These are phyloP conservation scores for Lasioglossum oenotherae DNA, from an alignment of 2,888 invertebrate genomes.

Conservation along the genomic window DNA sequence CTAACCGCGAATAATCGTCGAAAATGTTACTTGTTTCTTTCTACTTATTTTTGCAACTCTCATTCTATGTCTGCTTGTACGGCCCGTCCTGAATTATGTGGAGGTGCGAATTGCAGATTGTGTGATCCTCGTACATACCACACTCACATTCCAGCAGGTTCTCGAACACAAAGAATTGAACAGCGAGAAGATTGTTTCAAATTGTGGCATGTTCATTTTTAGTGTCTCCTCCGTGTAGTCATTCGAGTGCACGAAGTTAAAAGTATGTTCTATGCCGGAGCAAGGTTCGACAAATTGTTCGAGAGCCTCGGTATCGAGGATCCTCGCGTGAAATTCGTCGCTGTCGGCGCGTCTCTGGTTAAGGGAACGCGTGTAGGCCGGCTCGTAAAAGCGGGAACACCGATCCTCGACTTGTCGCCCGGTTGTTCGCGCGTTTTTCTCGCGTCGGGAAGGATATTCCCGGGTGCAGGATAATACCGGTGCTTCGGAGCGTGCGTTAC, in stretches of 20 bases:
- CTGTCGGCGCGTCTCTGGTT: slow-evolving; percentile 6
- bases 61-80: too few species aligned
- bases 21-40: not conserved
- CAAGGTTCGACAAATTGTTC: not conserved
- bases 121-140: not conserved
- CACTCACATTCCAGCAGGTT: not conserved
- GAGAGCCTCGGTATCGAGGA: not conserved
- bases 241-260: not conserved
- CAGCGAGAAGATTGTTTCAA: not conserved
- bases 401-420: slow-evolving; percentile 23
- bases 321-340: slow-evolving; percentile 21
- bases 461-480: slow-evolving; percentile 20
- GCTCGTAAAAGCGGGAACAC: slow-evolving; percentile 27
- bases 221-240: not conserved
- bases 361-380: slow-evolving; percentile 21
- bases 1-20: not conserved
- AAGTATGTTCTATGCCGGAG: not conserved
- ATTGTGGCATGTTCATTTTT: not conserved
- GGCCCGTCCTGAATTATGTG: not conserved
- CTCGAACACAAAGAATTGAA: not conserved
- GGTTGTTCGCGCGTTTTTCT: slow-evolving; percentile 45
- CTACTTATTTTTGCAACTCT: not conserved
- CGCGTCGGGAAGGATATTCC: slow-evolving; percentile 7
- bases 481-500: slow-evolving; percentile 48
- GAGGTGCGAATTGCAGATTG: not conserved